Base-by-base conservation (phyloP, 2,888 invertebrate species). In the Megamerina dolium region DNA sequence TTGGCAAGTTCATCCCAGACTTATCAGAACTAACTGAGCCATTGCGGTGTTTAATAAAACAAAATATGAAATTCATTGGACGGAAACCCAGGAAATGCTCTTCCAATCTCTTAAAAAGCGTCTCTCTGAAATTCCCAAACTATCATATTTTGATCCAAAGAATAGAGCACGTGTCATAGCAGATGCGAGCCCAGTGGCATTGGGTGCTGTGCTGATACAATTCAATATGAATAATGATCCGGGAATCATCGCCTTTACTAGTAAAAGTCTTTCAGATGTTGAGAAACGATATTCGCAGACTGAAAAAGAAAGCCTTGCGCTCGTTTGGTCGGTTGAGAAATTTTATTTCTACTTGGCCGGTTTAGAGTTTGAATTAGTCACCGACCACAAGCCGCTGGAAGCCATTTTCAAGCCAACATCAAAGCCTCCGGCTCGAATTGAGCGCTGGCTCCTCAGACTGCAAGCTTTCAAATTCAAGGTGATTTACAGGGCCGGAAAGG, bases 151-250 rank as follows among this genome's bases (percentile, higher is more conserved):
- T 37, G 51, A 66, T 39, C 52, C 47, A 20, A 45, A 51, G 4
- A 52, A 54, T 5, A 48, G 45, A 31, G 63, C 64, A 5, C 54
- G 56, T 36, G 48, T 65, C 1, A 50, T 63, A 17, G 63, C 62
- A 5, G 66, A 68, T 37, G 66, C 64, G 12, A 63, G 61, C 20
- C 59, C 63, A 8, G 61, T 62, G 4, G 60, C 52, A 1, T 35
- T 64, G 9, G 63, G 63, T 2, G 59, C 53, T 3, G 59, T 64
- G 3, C 38, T 66, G n/a, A n/a, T n/a, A n/a, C n/a, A n/a, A n/a
- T n/a, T n/a, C n/a, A n/a, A n/a, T 5, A 53, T 58, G 12, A 63
- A 14, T 23, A 20, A 40, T 14, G 32, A 37, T 19, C 44, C 41
- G 6, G 21, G 37, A 30, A 26, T 46, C 6, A 46, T 50, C n/a